These are phyloP conservation scores for Heliconius hortense DNA, from an alignment of 2,888 invertebrate species.

Conservation along the genomic window DNA sequence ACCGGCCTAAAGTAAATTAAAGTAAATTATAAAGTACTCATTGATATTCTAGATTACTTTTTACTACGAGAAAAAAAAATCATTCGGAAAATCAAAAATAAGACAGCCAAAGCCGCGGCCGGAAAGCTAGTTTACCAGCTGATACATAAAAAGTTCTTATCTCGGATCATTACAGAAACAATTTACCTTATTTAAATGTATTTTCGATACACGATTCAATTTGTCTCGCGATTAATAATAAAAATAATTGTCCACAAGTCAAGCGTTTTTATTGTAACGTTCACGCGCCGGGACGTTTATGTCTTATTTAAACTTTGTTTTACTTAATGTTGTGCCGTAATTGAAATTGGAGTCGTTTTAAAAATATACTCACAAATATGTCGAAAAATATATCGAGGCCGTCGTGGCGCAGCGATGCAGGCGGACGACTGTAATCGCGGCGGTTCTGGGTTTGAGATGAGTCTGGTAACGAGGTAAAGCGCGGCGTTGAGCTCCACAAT, in stretches of 20 bases:
- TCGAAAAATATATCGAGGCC: not conserved
- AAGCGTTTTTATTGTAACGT: constrained; percentile 5
- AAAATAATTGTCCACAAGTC: constrained; percentile 1
- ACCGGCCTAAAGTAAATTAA: too few species aligned
- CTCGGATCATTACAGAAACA: not conserved
- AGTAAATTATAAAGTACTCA: not conserved
- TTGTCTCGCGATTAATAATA: constrained; percentile 23
- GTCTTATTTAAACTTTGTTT: constrained; percentile 20
- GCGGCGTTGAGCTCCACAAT: not conserved
- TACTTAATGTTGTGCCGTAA: constrained; percentile 14
- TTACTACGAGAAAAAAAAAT: not conserved
- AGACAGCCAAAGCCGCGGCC: not conserved
- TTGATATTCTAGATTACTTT: not conserved
- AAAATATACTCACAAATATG: not conserved
- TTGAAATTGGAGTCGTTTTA: constrained; percentile 11
- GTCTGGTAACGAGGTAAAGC: not conserved
- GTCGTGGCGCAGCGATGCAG: not conserved
- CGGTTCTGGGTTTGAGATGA: not conserved
- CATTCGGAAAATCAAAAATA: not conserved
- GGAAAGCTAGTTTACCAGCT: not conserved
- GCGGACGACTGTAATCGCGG: not conserved
- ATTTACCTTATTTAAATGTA: constrained; percentile 8
- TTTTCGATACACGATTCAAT: constrained; percentile 14
- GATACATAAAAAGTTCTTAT: not conserved
- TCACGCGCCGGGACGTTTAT: constrained; percentile 15